These are phyloP conservation scores for Elanus axillaris DNA, from an alignment of 2,113 vertebrate species.

Conservation along the genomic window DNA sequence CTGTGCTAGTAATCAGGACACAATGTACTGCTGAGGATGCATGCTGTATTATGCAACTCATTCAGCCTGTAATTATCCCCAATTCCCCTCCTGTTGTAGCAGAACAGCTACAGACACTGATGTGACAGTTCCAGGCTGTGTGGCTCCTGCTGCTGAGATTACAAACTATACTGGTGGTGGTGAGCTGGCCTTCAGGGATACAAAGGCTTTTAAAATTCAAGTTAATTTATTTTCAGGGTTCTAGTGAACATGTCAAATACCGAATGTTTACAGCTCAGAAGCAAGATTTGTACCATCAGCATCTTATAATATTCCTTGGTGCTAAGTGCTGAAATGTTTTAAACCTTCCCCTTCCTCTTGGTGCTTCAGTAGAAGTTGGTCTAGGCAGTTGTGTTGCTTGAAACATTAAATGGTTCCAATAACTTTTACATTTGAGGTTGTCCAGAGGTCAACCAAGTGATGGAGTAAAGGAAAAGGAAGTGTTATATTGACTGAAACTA, in stretches of 20 bases:
- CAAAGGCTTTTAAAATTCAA: not conserved
- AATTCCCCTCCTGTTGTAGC: conserved; percentile 36
- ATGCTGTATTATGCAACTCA: conserved; percentile 51
- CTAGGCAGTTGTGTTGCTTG: not conserved
- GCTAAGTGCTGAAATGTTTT: not conserved
- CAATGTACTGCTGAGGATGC: conserved; percentile 55
- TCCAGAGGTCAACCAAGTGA: not conserved
- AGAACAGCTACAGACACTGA: conserved; percentile 44
- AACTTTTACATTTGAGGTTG: not conserved
- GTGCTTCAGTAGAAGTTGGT: not conserved
- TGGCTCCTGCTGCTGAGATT: not conserved
- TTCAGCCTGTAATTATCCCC: conserved; percentile 71
- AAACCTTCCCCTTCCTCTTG: not conserved
- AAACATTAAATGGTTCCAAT: not conserved
- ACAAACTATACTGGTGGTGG: not conserved
- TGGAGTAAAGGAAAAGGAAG: not conserved
- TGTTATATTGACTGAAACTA: not conserved
- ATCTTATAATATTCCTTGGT: not conserved
- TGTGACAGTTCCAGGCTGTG: not conserved
- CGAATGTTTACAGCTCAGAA: not conserved
- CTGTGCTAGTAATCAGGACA: conserved; percentile 43
- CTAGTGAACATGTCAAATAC: not conserved
- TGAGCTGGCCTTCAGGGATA: not conserved
- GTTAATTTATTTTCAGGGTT: conserved; percentile 15
- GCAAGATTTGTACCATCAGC: not conserved